A percentile compares a stretch with the other conserved stretches of the same genome.
Conservation (phyloP, 1,140 invertebrate genomes). For the Trichomalopsis sarcophagae region DNA sequence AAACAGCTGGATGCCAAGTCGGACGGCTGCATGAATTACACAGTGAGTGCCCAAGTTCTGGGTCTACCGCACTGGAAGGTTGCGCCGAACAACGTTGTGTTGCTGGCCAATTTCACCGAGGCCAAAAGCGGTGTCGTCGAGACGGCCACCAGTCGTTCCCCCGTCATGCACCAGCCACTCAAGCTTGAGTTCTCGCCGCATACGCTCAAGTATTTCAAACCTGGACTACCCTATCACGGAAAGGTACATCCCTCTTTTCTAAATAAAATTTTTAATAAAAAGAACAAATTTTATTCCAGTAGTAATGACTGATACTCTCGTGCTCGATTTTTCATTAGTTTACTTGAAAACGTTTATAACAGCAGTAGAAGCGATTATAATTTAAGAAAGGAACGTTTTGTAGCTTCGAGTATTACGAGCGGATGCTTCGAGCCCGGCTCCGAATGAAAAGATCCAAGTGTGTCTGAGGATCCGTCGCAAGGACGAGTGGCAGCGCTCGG, state of each 20-base stretch:
- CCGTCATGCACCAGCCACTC: constrained; percentile 75
- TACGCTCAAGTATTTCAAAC: constrained; percentile 78
- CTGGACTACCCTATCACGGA: constrained; percentile 79
- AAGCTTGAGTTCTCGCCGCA: constrained; percentile 76
- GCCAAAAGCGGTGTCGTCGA: constrained; percentile 79
- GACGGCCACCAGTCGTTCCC: constrained; percentile 77
- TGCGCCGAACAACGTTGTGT: constrained; percentile 72
- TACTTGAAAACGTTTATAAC: no score
- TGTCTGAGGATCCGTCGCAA: constrained; percentile 69
- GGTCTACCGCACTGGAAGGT: constrained; percentile 73
- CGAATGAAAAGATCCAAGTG: constrained; percentile 70
- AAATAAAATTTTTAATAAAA: no score
- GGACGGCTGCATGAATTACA: constrained; percentile 75
- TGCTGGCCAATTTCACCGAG: constrained; percentile 79
- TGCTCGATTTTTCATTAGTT: no score
- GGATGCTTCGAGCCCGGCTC: constrained; percentile 66
- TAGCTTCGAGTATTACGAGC: constrained; percentile 68
- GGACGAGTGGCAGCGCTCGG: constrained; percentile 67
- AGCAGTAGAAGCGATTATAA: not conserved
- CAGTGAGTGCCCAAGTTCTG: constrained; percentile 68
- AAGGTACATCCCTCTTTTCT: constrained; percentile 70
- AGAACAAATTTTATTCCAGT: no score
- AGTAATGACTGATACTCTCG: no score
- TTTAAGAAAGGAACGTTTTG: not conserved
- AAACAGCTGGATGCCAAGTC: constrained; percentile 61